Conservation (phyloP, 2,888 invertebrate genomes). For the Apomyelois bistriatella region DNA sequence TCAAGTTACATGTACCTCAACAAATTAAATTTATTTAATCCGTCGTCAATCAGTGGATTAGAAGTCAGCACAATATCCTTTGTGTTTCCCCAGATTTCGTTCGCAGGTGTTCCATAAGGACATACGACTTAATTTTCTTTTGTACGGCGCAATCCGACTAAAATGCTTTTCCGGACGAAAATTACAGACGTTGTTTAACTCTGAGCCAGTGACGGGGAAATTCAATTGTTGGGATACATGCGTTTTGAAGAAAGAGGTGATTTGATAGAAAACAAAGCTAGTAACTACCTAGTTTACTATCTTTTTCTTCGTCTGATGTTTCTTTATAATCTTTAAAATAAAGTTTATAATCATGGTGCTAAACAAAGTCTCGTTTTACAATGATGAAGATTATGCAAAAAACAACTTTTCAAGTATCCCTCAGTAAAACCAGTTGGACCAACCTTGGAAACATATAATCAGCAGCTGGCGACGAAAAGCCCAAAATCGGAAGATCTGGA, state of each 20-base stretch:
- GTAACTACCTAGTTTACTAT: too few species aligned
- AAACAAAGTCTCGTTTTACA: too few species aligned
- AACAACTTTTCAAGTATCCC: too few species aligned
- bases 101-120: constrained; percentile 6
- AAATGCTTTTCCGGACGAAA: constrained; percentile 12
- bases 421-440: too few species aligned
- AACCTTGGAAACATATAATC: too few species aligned
- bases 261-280: not conserved
- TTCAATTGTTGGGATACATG: not conserved
- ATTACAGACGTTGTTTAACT: constrained; percentile 10
- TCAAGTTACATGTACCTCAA: too few species aligned
- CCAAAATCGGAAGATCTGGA: too few species aligned
- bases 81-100: not conserved
- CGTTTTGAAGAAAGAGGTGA: not conserved
- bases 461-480: too few species aligned
- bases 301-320: too few species aligned
- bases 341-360: too few species aligned
- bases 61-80: not conserved
- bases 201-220: not conserved
- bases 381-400: too few species aligned
- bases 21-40: not conserved
- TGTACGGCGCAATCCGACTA: constrained; percentile 10
- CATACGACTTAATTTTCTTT: constrained; percentile 13
- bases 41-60: not conserved
- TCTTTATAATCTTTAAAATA: too few species aligned